Base-by-base conservation (phyloP, 2,888 invertebrate species). In the Melieria crassipennis region DNA sequence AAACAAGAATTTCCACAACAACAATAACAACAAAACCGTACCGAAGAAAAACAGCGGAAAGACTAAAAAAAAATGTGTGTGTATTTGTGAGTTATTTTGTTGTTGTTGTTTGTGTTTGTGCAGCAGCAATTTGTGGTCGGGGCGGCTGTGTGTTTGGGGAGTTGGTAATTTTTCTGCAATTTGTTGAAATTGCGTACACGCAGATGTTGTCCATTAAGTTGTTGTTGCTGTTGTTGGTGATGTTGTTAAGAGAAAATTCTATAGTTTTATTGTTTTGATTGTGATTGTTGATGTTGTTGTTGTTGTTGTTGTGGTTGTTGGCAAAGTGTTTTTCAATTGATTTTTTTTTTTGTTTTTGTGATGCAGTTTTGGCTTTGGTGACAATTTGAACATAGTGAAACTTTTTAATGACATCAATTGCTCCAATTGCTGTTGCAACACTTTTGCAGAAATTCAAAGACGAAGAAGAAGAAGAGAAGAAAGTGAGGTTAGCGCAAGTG, bases 171-270 rank as follows among this genome's bases (percentile, higher is more conserved):
- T 61, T 45, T 42, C 67, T 67, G 60, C 61, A 52, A 67, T 60
- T 67, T 67, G 58, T 60, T 50, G 50, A 52, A 61, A 67, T 43
- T 61, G 67, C 7, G 16, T 11, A 9, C 67, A 61, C 52, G 60
- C 67, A 67, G 58, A 67, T 70, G 67, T 70, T 70, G 67, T 48
- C 60, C 30, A 16, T 11, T 66, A 48, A 13, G 9, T 13, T 64
- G 30, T 58, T 60, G 50, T 13, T 57, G 45, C 42, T 68, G 45
- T 6, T 55, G 68, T 50, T 67, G 60, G 4, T 57, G 52, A 9
- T 61, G 30, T 55, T 70, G 50, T 60, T 50, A 42, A 10, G 4
- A 42, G 45, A 5, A 42, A 9, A 47, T 58, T 47, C 58, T 57
- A 13, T 43, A 58, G 13, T 13, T 43, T 4, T 50, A 4, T 46